Evolutionary conservation across 1,140 invertebrate genomes (phyloP).

Genomic region (Xylocopa sonorina): DNA sequence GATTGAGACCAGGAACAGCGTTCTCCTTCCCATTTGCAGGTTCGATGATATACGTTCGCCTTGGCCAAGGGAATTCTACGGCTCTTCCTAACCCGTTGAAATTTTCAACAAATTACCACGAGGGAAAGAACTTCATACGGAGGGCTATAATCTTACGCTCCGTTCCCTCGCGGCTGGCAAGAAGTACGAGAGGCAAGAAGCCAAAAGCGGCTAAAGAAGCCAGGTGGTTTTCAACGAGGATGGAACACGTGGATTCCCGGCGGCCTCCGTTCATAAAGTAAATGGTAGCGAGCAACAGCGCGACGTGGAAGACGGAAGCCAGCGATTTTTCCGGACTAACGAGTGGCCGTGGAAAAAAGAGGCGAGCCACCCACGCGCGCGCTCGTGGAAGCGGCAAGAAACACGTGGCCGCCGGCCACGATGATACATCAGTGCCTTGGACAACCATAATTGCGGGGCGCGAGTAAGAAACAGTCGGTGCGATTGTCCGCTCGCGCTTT

Average conservation of each 20-base stretch:
- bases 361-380: neutral
- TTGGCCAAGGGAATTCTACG: neutral
- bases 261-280: neutral
- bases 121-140: neutral
- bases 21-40: too few species aligned
- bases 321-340: slow-evolving; percentile 54
- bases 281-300: neutral
- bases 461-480: slow-evolving; percentile 19
- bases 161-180: neutral
- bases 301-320: neutral
- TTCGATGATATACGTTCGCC: neutral
- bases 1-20: too few species aligned
- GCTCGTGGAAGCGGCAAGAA: slow-evolving; percentile 37
- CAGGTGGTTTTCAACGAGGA: slow-evolving; percentile 2
- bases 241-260: neutral
- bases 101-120: neutral
- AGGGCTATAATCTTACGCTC: neutral
- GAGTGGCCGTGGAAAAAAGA: slow-evolving; percentile 18
- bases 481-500: neutral
- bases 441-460: slow-evolving; percentile 72
- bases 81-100: neutral
- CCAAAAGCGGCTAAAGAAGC: too few species aligned
- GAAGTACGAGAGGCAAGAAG: neutral
- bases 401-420: slow-evolving; percentile 29
- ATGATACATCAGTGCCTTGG: slow-evolving; percentile 71